Percentiles rank a stretch among this genome's conserved stretches.
phyloP scores from a whole-genome alignment of 2,797 vertebrate species.

The Danio albolineatus region DNA sequence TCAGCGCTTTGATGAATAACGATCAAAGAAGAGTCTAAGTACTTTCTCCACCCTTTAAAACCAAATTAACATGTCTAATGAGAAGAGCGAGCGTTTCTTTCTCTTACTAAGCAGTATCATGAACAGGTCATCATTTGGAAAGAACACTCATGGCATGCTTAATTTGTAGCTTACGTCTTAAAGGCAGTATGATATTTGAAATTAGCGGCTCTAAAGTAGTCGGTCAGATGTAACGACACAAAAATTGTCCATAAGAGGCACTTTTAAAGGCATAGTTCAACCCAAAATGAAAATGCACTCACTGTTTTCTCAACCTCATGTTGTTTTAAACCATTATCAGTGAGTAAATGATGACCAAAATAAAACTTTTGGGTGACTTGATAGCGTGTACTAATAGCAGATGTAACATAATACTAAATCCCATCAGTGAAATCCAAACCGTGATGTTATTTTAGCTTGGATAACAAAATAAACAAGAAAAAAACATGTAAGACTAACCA shows the following conservation, averaged over 20 bases:
- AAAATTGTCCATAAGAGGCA: neutral
- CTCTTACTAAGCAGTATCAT: constrained; percentile 31
- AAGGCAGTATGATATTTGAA: neutral
- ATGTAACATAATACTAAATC: no score
- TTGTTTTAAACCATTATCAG: no score
- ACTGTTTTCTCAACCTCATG: no score
- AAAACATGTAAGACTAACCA: no score
- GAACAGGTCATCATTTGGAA: constrained; percentile 11
- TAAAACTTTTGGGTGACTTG: no score
- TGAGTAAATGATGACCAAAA: no score
- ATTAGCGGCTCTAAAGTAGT: neutral
- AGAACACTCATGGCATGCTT: neutral
- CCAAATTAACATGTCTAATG: constrained; percentile 42
- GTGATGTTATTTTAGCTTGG: no score
- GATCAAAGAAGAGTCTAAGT: constrained; percentile 48
- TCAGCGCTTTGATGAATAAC: constrained; percentile 46
- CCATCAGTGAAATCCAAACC: no score
- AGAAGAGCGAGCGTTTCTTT: constrained; percentile 4
- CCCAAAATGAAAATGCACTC: no score
- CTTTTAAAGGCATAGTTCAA: neutral
- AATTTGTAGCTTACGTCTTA: neutral
- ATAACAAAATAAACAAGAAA: no score
- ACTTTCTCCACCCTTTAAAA: constrained; percentile 30
- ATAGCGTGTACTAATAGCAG: no score
- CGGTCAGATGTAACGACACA: no score